Base-by-base conservation (phyloP, 2,797 vertebrate species). In the Gymnocypris eckloni region DNA sequence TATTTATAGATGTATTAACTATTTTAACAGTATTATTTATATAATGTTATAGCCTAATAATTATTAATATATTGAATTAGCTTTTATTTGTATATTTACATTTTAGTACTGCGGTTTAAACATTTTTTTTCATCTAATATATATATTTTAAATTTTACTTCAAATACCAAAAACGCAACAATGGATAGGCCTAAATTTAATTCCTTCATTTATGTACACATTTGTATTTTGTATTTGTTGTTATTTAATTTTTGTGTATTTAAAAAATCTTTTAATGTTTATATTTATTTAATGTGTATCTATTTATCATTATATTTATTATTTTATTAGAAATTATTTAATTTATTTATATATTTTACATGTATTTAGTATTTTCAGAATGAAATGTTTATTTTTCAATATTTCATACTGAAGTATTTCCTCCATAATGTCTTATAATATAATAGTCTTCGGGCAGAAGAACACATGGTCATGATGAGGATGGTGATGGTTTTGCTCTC, bases 401-500 rank as follows among this genome's bases (percentile, higher is more conserved):
- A 69, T 45, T 25, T 69, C 45, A 18, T 28, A 12, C 13, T 54
- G 4, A 4, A 22, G 4, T 13, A 48, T 50, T 37, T 48, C 25
- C 61, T 52, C 25, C 20, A 50, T 54, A 39, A 41, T 77, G 22
- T 18, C 20, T 69, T 76, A 22, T n/a, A 50, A 50, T 78, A 16
- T 78, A 15, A 5, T 41, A 59, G 37, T 70, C 37, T 56, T 12
- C 6, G 3, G 50, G 64, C 50, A 70, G 75, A 52, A 79, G 64
- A 84, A 69, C 64, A 69, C 80, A 79, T 48, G 80, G n/a, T 64
- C 79, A 80, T 28, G 73, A 39, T 86, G 56, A 91, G 84, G 82
- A 93, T 93, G 90, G 81, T 79, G 41, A 52, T 91, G 85, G 78
- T 83, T 2, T 89, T 92, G 89, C 93, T 92, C 86, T 88, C 91